Percentiles rank a stretch among this genome's conserved stretches.
Conservation (phyloP, 53 echinoderm and acorn worm species). For the Paracentrotus lividus region DNA sequence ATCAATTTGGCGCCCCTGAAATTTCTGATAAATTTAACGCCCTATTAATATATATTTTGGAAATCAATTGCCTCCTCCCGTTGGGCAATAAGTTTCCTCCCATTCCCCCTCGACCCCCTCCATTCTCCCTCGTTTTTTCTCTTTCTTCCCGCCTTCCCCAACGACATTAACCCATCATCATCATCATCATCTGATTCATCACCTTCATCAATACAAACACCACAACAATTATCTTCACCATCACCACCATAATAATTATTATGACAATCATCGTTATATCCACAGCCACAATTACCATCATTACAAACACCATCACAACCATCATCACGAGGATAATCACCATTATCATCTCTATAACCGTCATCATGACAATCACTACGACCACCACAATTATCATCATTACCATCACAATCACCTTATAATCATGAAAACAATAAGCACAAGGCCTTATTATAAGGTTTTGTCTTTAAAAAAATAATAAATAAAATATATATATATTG, state of each 20-base stretch:
- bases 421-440: neutral
- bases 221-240: neutral
- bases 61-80: no score
- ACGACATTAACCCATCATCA: neutral
- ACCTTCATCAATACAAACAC: neutral
- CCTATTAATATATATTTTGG: no score
- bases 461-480: no score
- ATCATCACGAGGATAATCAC: constrained; percentile 56
- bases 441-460: neutral
- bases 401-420: neutral
- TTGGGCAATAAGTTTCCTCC: no score
- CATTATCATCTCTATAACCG: constrained; percentile 33
- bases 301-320: constrained; percentile 1
- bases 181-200: neutral
- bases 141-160: no score
- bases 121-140: no score
- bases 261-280: neutral
- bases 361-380: constrained; percentile 36
- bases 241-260: neutral
- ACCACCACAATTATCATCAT: constrained; percentile 35
- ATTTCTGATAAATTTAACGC: no score
- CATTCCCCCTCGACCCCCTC: no score
- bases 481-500: no score
- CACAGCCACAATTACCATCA: neutral
- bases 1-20: no score